Evolutionary conservation across 2,888 invertebrate genomes (phyloP).

Genomic region (Tethea ocularis): DNA sequence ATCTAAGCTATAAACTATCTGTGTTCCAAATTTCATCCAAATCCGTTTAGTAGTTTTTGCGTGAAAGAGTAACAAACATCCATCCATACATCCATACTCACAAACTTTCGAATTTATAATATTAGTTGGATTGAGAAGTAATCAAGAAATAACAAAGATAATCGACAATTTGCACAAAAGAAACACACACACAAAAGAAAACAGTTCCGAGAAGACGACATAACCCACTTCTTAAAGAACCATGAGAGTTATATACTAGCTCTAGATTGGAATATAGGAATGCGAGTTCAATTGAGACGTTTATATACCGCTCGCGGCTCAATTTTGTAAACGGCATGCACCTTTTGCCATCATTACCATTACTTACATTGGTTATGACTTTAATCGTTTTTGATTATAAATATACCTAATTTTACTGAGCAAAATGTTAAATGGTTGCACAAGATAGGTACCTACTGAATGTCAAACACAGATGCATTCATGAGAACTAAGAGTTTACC

Average conservation of each 20-base stretch:
- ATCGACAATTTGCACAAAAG: not conserved
- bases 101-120: too few relatives aligned
- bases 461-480: not conserved
- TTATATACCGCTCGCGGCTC: constrained; percentile 12
- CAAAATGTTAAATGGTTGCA: not conserved
- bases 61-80: too few relatives aligned
- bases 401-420: constrained; percentile 7
- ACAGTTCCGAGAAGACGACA: not conserved
- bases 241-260: not conserved
- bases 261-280: not conserved
- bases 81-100: too few relatives aligned
- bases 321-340: constrained; percentile 8
- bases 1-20: too few relatives aligned
- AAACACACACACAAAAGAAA: too few relatives aligned
- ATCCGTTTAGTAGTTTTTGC: too few relatives aligned
- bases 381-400: constrained; percentile 1
- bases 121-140: not conserved
- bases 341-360: constrained; percentile 25
- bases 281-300: constrained; percentile 9
- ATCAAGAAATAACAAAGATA: not conserved
- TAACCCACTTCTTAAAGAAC: not conserved
- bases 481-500: not conserved
- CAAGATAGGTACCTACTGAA: not conserved
- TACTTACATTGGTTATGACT: constrained; percentile 13
- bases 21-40: too few relatives aligned